Evolutionary conservation across 2,797 vertebrate genomes (phyloP).

Genomic region (Pseudochromis fuscus): DNA sequence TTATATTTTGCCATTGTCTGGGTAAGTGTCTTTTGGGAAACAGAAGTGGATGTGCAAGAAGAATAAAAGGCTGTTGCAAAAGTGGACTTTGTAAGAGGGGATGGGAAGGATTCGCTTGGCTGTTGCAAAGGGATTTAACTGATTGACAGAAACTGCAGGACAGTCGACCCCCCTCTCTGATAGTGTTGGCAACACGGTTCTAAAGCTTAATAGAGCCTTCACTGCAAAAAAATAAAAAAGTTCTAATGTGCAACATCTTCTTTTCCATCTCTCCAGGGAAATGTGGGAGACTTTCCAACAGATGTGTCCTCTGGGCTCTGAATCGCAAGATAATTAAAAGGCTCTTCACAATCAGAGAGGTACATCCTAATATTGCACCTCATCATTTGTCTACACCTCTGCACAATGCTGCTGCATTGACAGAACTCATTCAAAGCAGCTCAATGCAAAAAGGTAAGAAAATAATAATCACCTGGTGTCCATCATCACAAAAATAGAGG

Average conservation of each 20-base stretch:
- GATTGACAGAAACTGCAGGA: conserved; percentile 77
- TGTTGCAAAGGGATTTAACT: conserved; percentile 72
- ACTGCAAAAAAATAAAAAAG: conserved; percentile 54
- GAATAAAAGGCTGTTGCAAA: conserved; percentile 68
- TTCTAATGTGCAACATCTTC: conserved; percentile 64
- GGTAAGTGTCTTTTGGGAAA: conserved; percentile 70
- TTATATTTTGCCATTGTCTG: conserved; percentile 58
- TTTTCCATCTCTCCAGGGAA: conserved; percentile 69
- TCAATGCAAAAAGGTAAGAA: conserved; percentile 47
- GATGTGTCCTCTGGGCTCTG: conserved; percentile 76
- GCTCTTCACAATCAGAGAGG: conserved; percentile 72
- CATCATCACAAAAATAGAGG: conserved; percentile 28
- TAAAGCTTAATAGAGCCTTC: conserved; percentile 69
- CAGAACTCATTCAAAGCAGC: conserved; percentile 52
- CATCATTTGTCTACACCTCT: conserved; percentile 59
- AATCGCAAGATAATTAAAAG: conserved; percentile 82
- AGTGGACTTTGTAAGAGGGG: conserved; percentile 56
- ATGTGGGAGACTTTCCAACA: conserved; percentile 75
- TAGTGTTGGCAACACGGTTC: conserved; percentile 49
- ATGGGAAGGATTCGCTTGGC: conserved; percentile 50
- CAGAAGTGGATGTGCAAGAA: conserved; percentile 52
- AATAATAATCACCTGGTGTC: conserved; percentile 41
- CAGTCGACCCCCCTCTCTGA: conserved; percentile 57
- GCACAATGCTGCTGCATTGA: conserved; percentile 58
- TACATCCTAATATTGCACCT: conserved; percentile 61